Base-by-base conservation (phyloP, 2,888 invertebrate genomes). In the Zaprionus lineosus region DNA sequence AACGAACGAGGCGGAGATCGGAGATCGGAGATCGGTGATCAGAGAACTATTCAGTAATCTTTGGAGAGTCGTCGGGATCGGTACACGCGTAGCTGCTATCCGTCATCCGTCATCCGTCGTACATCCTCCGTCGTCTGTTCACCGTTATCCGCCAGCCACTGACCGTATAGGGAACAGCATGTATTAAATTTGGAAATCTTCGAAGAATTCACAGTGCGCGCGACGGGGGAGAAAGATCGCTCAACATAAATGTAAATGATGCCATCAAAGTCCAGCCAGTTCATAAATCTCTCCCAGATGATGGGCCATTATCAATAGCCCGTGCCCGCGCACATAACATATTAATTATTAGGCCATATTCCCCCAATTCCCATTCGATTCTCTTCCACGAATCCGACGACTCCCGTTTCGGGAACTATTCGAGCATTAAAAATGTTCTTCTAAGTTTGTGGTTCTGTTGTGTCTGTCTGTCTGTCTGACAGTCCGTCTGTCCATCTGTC, bases 1-100 rank as follows among this genome's bases (percentile, higher is more conserved):
- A 59, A 14, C 24, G 55, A 56, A 26, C 34, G 4, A 58, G 52
- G 6, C 24, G 24, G 69, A 31, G 52, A 68, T 48, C n/a, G 28
- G 31, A 26, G 16, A 8, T 26, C 8, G 8, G 39, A 12, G n/a
- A n/a, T n/a, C n/a, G n/a, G 24, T 31, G 33, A 9, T 36, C 28
- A 31, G 7, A 28, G 31, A 43, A 18, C 2, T 11, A 7, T 55
- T 71, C 51, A 72, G 71, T 72, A 68, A 72, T 59, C 57, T 57
- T 68, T 68, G 71, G 65, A 72, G 68, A 72, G 68, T 64, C 68
- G 72, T 72, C 64, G 64, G 71, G 46, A 63, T 48, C 71, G 62
- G 55, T 71, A 33, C 43, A 33, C 39, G 33, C 28, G 29, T 8
- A 39, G 46, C 26, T 28, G 43, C 33, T 14, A 34, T 11, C n/a